Evolutionary conservation across 2,888 invertebrate genomes (phyloP).

Genomic region (Parthenolecanium corni): DNA sequence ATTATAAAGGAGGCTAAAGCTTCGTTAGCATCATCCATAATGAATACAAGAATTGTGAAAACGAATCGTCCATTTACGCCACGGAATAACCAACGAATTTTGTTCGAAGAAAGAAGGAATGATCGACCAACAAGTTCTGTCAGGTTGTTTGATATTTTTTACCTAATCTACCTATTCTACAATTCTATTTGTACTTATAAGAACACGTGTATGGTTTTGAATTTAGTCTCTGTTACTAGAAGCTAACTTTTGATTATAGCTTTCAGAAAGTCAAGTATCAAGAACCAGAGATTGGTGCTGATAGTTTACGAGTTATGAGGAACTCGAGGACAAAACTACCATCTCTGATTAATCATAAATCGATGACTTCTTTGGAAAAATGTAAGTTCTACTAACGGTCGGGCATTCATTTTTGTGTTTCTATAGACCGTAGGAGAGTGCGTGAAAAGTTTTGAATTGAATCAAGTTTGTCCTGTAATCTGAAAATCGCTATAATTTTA

Average conservation of each 20-base stretch:
- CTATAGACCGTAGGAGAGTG: too few species aligned
- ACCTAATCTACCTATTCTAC: not conserved
- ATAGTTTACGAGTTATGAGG: not conserved
- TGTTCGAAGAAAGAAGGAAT: constrained; percentile 52
- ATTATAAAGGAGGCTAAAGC: constrained; percentile 67
- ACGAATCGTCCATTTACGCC: constrained; percentile 81
- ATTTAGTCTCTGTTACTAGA: too few species aligned
- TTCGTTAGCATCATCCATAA: constrained; percentile 38
- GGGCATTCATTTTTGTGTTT: not conserved
- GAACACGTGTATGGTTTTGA: too few species aligned
- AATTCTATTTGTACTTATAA: not conserved
- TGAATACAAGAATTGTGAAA: constrained; percentile 44
- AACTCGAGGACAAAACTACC: constrained; percentile 13
- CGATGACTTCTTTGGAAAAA: constrained; percentile 22
- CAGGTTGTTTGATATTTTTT: constrained; percentile 45
- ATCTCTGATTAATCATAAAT: constrained; percentile 24
- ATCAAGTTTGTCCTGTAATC: too few species aligned
- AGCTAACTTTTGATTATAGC: not conserved
- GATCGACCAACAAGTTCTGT: constrained; percentile 63
- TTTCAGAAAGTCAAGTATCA: constrained; percentile 17
- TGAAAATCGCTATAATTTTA: too few species aligned
- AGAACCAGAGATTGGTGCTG: constrained; percentile 3
- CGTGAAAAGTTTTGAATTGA: too few species aligned
- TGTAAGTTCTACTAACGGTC: constrained; percentile 4
- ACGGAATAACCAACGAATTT: constrained; percentile 61